Conservation (phyloP, 2,797 vertebrate species). For the Poecilia velifera region DNA sequence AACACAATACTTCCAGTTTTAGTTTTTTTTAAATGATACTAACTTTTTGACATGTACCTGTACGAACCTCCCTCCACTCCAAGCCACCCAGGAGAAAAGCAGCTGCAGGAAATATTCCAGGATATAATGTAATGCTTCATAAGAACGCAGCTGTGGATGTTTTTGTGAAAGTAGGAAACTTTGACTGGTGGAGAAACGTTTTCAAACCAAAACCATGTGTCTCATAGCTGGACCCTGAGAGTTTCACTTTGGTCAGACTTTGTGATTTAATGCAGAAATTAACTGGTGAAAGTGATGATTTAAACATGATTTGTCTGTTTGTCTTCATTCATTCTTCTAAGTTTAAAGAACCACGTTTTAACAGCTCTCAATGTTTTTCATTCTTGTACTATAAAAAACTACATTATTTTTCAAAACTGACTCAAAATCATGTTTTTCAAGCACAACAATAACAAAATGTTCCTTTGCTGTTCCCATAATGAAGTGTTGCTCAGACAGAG, state of each 20-base stretch:
- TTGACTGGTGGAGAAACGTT: background rate
- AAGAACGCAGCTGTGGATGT: background rate
- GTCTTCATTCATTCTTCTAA: background rate
- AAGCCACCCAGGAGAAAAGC: background rate
- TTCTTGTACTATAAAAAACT: background rate
- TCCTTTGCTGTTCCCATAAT: slow-evolving; percentile 49
- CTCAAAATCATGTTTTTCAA: slow-evolving; percentile 34
- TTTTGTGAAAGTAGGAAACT: background rate
- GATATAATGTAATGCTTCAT: background rate
- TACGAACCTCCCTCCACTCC: background rate
- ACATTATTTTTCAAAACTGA: background rate
- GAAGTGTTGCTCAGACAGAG: slow-evolving; percentile 47
- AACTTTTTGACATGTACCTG: background rate
- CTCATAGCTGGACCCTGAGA: background rate
- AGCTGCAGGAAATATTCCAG: background rate
- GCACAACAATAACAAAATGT: slow-evolving; percentile 67
- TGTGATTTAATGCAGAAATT: background rate
- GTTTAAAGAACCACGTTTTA: background rate
- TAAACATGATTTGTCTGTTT: background rate
- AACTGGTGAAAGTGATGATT: background rate
- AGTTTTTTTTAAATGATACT: too few relatives aligned
- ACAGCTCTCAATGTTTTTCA: background rate
- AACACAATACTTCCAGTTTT: background rate
- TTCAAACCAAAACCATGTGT: background rate
- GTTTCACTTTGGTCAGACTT: background rate